Conservation (phyloP, 2,888 invertebrate species). For the Athrips mouffetella region DNA sequence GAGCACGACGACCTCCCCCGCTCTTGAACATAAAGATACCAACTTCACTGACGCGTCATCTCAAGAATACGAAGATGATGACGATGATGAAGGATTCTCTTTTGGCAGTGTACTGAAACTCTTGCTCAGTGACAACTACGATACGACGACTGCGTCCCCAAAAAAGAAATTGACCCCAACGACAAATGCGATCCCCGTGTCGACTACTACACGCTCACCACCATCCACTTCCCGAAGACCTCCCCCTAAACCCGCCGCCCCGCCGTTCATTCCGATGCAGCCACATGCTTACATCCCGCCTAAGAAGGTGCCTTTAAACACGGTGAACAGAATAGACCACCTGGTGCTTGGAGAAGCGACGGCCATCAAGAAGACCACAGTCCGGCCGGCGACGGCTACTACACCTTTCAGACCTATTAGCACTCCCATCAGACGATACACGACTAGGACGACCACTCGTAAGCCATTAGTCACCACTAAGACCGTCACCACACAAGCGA, state of each 20-base stretch:
- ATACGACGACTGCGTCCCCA: conserved; percentile 45
- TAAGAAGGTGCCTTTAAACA: conserved; percentile 38
- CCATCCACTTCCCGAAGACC: conserved; percentile 28
- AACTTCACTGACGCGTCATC: conserved; percentile 36
- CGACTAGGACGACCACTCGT: conserved; percentile 24
- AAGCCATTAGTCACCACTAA: conserved; percentile 30
- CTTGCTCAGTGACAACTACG: conserved; percentile 73
- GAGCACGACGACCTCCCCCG: not conserved
- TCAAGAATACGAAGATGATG: conserved; percentile 58
- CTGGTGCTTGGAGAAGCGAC: conserved; percentile 66
- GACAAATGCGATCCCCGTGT: conserved; percentile 24
- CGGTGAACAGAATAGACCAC: conserved; percentile 65
- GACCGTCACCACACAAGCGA: conserved; percentile 9
- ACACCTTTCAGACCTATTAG: conserved; percentile 28
- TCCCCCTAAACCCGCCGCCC: conserved; percentile 26
- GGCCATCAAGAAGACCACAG: conserved; percentile 51
- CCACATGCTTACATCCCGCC: conserved; percentile 34
- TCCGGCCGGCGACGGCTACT: conserved; percentile 35
- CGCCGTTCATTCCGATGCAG: not conserved
- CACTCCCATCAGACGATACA: conserved; percentile 24
- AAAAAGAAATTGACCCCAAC: conserved; percentile 21
- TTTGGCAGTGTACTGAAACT: conserved; percentile 81
- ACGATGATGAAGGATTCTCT: conserved; percentile 74
- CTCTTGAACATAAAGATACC: conserved; percentile 35
- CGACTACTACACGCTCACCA: conserved; percentile 18